These are phyloP conservation scores for Lycocerus yunnanus DNA, from an alignment of 2,888 invertebrate genomes.

Conservation along the genomic window DNA sequence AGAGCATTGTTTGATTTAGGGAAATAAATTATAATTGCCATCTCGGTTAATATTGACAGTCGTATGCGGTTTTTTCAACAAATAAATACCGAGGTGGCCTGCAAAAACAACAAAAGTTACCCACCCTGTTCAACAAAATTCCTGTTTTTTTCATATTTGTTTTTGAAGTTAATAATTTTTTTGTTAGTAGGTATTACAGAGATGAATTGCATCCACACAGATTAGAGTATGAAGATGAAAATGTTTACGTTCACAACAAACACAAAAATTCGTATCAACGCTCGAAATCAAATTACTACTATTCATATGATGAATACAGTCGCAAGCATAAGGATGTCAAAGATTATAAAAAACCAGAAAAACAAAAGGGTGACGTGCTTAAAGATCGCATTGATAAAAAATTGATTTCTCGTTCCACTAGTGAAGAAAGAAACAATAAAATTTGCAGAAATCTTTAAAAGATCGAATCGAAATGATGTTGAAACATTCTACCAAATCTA, in stretches of 20 bases:
- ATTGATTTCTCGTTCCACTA: neutral
- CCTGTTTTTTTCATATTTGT: no score
- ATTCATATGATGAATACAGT: conserved; percentile 4
- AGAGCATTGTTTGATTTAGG: no score
- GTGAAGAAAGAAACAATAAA: neutral
- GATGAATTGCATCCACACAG: neutral
- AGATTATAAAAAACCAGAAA: neutral
- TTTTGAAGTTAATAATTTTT: no score
- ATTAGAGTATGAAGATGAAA: conserved; percentile 1
- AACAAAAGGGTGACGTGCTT: neutral
- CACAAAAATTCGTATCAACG: neutral
- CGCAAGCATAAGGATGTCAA: neutral
- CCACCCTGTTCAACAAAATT: no score
- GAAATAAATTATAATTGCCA: no score
- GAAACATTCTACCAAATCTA: neutral
- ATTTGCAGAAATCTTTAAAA: neutral
- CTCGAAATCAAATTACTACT: neutral
- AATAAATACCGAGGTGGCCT: no score
- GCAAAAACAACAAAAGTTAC: no score
- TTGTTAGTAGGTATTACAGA: neutral
- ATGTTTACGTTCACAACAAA: neutral
- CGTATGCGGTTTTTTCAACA: no score
- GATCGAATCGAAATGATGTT: neutral
- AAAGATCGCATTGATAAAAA: neutral
- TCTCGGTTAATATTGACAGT: no score